These are phyloP conservation scores for Philantomba maxwellii DNA, from an alignment of 2,113 vertebrate genomes.

Conservation along the genomic window DNA sequence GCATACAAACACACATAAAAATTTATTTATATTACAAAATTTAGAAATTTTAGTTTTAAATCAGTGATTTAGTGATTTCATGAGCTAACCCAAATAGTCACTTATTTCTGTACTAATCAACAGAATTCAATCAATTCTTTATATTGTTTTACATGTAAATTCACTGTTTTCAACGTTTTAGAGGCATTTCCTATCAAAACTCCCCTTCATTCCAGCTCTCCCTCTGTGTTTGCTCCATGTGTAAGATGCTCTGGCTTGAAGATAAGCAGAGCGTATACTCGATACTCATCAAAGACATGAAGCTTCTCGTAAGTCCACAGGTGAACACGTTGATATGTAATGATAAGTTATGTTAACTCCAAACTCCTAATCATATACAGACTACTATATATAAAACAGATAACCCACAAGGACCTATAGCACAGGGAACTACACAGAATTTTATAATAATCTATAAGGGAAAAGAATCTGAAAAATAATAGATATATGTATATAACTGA, in stretches of 20 bases:
- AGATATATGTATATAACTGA: not conserved
- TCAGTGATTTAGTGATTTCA: not conserved
- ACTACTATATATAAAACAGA: not conserved
- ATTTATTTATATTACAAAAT: not conserved
- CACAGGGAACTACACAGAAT: not conserved
- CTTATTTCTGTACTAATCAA: not conserved
- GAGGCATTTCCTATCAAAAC: not conserved
- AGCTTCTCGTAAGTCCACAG: not conserved
- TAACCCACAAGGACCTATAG: not conserved
- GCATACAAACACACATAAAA: not conserved
- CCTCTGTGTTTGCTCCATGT: not conserved
- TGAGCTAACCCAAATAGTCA: not conserved
- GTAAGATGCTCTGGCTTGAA: not conserved
- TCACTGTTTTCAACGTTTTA: not conserved
- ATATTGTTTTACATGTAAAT: not conserved
- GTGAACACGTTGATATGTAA: not conserved
- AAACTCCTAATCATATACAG: not conserved
- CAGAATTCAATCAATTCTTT: not conserved
- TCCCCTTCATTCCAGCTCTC: not conserved
- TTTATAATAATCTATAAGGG: not conserved
- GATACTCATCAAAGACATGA: not conserved
- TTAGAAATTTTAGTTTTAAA: not conserved
- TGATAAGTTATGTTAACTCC: not conserved
- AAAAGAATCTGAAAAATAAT: not conserved
- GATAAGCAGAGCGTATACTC: not conserved